phyloP scores from a whole-genome alignment of 2,797 vertebrate species.

The Dromococcyx pavoninus region DNA sequence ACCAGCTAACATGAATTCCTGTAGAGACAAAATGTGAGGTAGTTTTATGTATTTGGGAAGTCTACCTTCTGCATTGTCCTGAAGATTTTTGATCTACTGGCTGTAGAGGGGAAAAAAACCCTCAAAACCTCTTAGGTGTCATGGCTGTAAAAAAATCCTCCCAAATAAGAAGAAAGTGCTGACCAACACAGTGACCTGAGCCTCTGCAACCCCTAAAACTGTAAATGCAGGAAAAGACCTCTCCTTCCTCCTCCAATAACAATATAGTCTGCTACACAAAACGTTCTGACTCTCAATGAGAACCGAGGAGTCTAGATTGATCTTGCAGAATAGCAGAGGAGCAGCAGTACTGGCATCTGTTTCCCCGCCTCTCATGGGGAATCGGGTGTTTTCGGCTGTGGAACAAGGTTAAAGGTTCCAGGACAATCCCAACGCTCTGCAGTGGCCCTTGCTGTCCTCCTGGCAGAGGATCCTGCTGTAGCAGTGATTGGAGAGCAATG shows the following conservation, averaged over 20 bases:
- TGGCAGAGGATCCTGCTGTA: neutral
- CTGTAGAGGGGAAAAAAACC: neutral
- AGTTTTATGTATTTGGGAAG: neutral
- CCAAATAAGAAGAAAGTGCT: neutral
- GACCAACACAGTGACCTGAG: neutral
- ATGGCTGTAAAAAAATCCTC: neutral
- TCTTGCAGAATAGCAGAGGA: neutral
- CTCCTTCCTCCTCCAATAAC: neutral
- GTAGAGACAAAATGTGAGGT: neutral
- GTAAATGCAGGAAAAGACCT: neutral
- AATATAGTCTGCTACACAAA: neutral
- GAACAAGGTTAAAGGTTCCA: neutral
- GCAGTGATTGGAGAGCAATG: neutral
- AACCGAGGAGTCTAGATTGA: neutral
- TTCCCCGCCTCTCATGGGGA: fast-evolving
- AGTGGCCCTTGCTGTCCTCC: neutral
- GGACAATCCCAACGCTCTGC: neutral
- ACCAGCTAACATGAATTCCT: neutral
- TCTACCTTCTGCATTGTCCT: neutral
- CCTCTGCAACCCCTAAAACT: neutral
- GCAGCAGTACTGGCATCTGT: neutral
- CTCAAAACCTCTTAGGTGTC: neutral
- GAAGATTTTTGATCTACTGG: neutral
- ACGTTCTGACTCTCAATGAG: neutral
- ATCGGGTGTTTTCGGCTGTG: neutral